A percentile compares a stretch with the other conserved stretches of the same genome.
Evolutionary conservation across 2,113 vertebrate genomes (phyloP).

Genomic region (Natator depressus): DNA sequence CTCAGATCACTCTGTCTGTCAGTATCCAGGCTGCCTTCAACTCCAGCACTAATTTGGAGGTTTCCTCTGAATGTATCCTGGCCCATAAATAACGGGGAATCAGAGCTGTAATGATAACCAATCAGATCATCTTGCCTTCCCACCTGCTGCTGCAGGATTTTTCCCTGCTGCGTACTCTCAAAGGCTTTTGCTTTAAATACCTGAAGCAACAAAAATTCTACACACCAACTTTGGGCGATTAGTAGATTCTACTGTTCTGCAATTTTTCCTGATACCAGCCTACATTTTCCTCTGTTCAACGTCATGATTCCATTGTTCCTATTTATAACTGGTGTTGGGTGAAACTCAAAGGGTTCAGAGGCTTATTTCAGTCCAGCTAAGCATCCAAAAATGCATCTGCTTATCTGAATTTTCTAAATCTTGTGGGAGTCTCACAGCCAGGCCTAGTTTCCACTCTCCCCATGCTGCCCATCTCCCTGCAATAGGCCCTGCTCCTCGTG

Average conservation of each 20-base stretch:
- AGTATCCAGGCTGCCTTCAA: slow-evolving; percentile 43
- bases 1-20: slow-evolving; percentile 22
- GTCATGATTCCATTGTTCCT: slow-evolving; percentile 9
- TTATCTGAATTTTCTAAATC: slow-evolving; percentile 17
- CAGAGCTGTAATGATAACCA: slow-evolving; percentile 63
- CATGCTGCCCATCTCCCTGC: neutral
- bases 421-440: slow-evolving; percentile 28
- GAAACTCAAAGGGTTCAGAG: slow-evolving; percentile 55
- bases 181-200: slow-evolving; percentile 24
- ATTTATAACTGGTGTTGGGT: slow-evolving; percentile 47
- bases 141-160: neutral
- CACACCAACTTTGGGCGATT: slow-evolving; percentile 33
- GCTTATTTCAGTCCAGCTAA: slow-evolving; percentile 62
- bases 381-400: slow-evolving; percentile 31
- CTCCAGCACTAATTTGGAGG: neutral
- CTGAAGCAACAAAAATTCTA: slow-evolving; percentile 58
- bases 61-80: slow-evolving; percentile 57
- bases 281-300: slow-evolving; percentile 66
- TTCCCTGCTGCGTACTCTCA: slow-evolving; percentile 22
- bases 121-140: slow-evolving; percentile 53
- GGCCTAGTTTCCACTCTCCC: neutral
- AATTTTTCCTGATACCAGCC: slow-evolving; percentile 65
- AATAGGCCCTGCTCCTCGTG: neutral
- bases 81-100: slow-evolving; percentile 45
- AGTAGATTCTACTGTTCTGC: slow-evolving; percentile 37